These are phyloP conservation scores for Uloborus plumipes DNA, from an alignment of 2,888 invertebrate species.

Conservation along the genomic window DNA sequence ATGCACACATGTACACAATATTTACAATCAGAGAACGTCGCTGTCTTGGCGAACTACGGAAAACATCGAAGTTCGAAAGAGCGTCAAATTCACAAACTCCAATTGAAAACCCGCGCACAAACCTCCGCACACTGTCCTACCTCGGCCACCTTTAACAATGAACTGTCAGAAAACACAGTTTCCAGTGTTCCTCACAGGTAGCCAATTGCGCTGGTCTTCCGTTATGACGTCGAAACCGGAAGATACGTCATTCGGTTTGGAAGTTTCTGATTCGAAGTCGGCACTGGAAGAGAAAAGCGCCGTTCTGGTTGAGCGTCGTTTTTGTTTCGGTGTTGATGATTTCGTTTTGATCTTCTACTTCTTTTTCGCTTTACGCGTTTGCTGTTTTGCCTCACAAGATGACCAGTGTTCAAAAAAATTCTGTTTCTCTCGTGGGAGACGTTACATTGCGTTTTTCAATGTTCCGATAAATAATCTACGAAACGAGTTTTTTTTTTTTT, in stretches of 20 bases:
- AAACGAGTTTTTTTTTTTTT: too few relatives aligned
- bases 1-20: not conserved
- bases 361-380: too few relatives aligned
- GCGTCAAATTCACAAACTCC: slow-evolving; percentile 9
- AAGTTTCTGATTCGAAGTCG: slow-evolving; percentile 15
- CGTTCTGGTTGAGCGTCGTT: not conserved
- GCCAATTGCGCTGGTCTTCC: slow-evolving; percentile 45
- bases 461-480: too few relatives aligned
- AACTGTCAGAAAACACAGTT: slow-evolving; percentile 40
- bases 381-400: too few relatives aligned
- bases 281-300: too few relatives aligned
- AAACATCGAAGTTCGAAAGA: slow-evolving; percentile 10
- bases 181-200: slow-evolving; percentile 12
- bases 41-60: not conserved
- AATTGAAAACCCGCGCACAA: not conserved
- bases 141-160: slow-evolving; percentile 44
- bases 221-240: slow-evolving; percentile 38
- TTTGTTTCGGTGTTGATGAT: not conserved
- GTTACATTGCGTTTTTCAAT: too few relatives aligned
- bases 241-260: slow-evolving; percentile 28
- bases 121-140: not conserved
- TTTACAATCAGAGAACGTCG: too few relatives aligned
- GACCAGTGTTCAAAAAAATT: too few relatives aligned
- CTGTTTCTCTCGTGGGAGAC: too few relatives aligned
- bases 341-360: not conserved